These are phyloP conservation scores for Syngnathus acus DNA, from an alignment of 2,797 vertebrate species.

Conservation along the genomic window DNA sequence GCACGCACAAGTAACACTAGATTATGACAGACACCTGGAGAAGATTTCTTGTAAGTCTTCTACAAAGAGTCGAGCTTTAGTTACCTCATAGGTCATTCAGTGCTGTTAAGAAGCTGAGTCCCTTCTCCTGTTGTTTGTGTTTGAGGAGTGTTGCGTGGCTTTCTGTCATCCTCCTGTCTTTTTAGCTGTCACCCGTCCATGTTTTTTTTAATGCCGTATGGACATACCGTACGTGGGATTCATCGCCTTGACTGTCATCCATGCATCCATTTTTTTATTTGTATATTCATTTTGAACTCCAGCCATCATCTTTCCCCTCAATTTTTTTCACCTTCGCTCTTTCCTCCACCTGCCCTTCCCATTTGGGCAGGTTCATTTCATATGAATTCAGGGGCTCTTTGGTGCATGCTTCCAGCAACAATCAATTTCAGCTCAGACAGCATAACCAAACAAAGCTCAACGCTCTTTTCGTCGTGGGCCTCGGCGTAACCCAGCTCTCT, in stretches of 20 bases:
- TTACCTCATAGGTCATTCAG: conserved; percentile 64
- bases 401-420: conserved; percentile 68
- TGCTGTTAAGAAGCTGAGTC: conserved; percentile 65
- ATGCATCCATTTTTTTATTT: conserved; percentile 17
- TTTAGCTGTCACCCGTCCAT: conserved; percentile 39
- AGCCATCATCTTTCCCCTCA: conserved; percentile 37
- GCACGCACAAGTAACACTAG: conserved; percentile 5
- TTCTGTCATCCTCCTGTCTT: conserved; percentile 52
- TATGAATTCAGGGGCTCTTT: conserved; percentile 63
- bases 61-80: conserved; percentile 24
- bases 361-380: conserved; percentile 62
- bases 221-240: conserved; percentile 30
- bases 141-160: conserved; percentile 51
- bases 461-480: conserved; percentile 57
- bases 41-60: conserved; percentile 14
- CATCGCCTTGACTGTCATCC: conserved; percentile 14
- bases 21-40: conserved; percentile 19
- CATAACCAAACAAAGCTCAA: conserved; percentile 70
- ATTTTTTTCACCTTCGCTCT: conserved; percentile 39
- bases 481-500: conserved; percentile 56
- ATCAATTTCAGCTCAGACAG: conserved; percentile 73
- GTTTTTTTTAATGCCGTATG: conserved; percentile 10
- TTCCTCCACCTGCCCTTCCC: conserved; percentile 35
- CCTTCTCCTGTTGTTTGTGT: conserved; percentile 64
- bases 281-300: conserved; percentile 46